Evolutionary conservation across 2,888 invertebrate species (phyloP).

Genomic region (Matsumyia berberina): DNA sequence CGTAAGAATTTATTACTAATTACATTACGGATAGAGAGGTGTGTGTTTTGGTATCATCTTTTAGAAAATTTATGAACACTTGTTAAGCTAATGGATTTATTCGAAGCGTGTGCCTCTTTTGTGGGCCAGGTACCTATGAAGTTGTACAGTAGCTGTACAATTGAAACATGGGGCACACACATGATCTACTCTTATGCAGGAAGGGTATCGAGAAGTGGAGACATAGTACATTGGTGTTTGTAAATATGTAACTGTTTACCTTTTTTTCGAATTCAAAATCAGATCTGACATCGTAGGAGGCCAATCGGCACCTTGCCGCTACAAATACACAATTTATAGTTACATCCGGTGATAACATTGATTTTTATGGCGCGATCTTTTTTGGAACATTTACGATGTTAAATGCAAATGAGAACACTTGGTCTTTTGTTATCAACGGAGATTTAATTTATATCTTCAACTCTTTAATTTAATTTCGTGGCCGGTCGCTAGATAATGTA

Average conservation of each 20-base stretch:
- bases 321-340: slow-evolving; percentile 68
- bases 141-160: slow-evolving; percentile 63
- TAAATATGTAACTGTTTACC: background rate
- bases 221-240: slow-evolving; percentile 7
- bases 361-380: slow-evolving; percentile 70
- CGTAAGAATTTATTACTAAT: slow-evolving; percentile 72
- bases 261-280: slow-evolving; percentile 35
- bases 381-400: slow-evolving; percentile 65
- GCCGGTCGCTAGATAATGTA: slow-evolving; percentile 37
- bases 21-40: slow-evolving; percentile 46
- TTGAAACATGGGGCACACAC: slow-evolving; percentile 16
- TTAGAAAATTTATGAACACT: slow-evolving; percentile 41
- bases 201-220: slow-evolving; percentile 3
- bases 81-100: slow-evolving; percentile 61
- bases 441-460: slow-evolving; percentile 66
- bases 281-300: slow-evolving; percentile 65
- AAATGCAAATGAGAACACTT: slow-evolving; percentile 64
- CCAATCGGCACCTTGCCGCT: slow-evolving; percentile 62
- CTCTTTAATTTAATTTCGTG: slow-evolving; percentile 58
- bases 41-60: slow-evolving; percentile 21
- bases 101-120: slow-evolving; percentile 51
- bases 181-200: slow-evolving; percentile 10
- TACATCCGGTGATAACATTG: slow-evolving; percentile 72
- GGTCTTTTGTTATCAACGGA: slow-evolving; percentile 67
- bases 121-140: slow-evolving; percentile 14